A percentile compares a stretch with the other conserved stretches of the same genome.
Evolutionary conservation across 1,140 invertebrate species (phyloP).

Genomic region (Drosophila murphyi): DNA sequence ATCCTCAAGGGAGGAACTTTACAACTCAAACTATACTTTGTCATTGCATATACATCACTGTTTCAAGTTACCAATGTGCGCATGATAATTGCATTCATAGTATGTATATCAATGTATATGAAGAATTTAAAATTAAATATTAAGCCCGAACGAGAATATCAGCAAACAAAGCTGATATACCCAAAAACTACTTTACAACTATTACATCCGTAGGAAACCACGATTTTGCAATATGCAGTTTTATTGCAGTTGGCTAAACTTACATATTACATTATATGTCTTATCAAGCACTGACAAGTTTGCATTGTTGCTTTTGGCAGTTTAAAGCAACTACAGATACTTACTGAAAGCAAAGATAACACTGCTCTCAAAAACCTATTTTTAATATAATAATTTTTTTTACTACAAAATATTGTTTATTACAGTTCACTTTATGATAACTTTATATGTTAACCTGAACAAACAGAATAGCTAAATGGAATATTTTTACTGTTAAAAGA

Average conservation of each 20-base stretch:
- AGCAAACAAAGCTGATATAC: not conserved
- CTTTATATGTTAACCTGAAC: too few species aligned
- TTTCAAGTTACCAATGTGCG: not conserved
- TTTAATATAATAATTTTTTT: too few species aligned
- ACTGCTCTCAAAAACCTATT: not conserved
- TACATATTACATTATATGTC: constrained; percentile 41
- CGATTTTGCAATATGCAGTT: constrained; percentile 42
- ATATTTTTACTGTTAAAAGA: too few species aligned
- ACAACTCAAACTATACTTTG: constrained; percentile 27
- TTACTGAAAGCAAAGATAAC: constrained; percentile 9
- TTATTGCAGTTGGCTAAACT: constrained; percentile 72
- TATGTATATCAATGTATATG: not conserved
- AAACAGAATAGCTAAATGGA: too few species aligned
- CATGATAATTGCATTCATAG: not conserved
- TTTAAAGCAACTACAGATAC: constrained; percentile 19
- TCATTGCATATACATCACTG: not conserved
- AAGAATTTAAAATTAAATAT: constrained; percentile 1
- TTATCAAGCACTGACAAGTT: constrained; percentile 79
- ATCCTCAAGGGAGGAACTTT: constrained; percentile 14
- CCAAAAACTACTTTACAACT: not conserved
- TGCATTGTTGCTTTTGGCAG: constrained; percentile 49
- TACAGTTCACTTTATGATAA: too few species aligned
- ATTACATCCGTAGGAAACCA: not conserved
- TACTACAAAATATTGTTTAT: too few species aligned
- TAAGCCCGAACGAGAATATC: not conserved